phyloP scores from a whole-genome alignment of 2,888 invertebrate genomes.

The Crioceris asparagi region DNA sequence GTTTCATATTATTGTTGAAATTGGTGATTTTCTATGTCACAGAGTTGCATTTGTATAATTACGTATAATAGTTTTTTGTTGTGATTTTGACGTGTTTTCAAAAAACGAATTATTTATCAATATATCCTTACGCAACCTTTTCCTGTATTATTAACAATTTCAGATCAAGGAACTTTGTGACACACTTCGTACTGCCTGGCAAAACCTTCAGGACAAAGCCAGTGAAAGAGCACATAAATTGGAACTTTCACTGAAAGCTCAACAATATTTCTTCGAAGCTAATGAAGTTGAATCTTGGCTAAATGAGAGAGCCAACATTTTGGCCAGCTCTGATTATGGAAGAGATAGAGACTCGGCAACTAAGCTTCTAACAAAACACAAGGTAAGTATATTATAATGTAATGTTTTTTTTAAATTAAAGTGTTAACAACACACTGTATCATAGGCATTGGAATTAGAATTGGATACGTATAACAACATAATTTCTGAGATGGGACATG shows the following conservation, averaged over 20 bases:
- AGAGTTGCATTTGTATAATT: too few species aligned
- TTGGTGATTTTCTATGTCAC: too few species aligned
- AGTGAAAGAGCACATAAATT: conserved; percentile 63
- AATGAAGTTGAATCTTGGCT: conserved; percentile 90
- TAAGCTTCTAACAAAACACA: conserved; percentile 88
- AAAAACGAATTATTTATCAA: too few species aligned
- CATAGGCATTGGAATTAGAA: conserved; percentile 75
- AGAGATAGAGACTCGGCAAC: conserved; percentile 83
- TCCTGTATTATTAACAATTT: too few species aligned
- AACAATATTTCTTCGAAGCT: conserved; percentile 86
- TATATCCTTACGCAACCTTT: too few species aligned
- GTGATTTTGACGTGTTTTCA: too few species aligned
- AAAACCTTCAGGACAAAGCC: conserved; percentile 58
- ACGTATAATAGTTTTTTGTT: too few species aligned
- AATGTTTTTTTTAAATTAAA: not conserved
- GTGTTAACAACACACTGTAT: conserved; percentile 9
- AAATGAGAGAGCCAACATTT: conserved; percentile 71
- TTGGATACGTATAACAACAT: conserved; percentile 86
- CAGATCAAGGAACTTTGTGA: conserved; percentile 66
- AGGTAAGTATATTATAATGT: conserved; percentile 44
- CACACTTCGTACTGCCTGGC: conserved; percentile 63
- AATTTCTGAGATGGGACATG: conserved; percentile 85
- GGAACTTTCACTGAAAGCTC: conserved; percentile 78
- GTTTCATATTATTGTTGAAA: too few species aligned
- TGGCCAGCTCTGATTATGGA: conserved; percentile 80